Base-by-base conservation (phyloP, 2,888 invertebrate genomes). In the Agonum fuliginosum region DNA sequence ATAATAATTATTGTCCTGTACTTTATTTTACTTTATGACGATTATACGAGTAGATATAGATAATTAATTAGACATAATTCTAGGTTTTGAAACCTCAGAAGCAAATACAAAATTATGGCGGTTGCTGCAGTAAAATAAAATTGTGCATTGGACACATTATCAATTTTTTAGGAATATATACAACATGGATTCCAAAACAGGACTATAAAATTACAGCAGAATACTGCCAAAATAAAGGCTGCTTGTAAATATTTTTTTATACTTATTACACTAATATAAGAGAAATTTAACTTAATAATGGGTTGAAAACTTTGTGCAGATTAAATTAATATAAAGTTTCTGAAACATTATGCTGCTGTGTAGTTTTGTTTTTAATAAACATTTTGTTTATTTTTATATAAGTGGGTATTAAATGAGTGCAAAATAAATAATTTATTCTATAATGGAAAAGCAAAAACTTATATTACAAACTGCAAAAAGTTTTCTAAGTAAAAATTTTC, bases 271-370 rank as follows among this genome's bases (percentile, higher is more conserved):
- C n/a, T 62, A 62, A 62, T 30, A 37, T 37, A 34, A 14, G 17
- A 43, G 6, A 30, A 2, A 48, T 48, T 10, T 19, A 17, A 20
- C 4, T 17, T 17, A 8, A 48, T 17, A 17, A 74, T 58, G 37
- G 30, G 24, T n/a, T 77, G 27, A 71, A 37, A 46, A 37, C 43
- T 12, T 22, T 78, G 70, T 8, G 43, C 51, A 67, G 41, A 72
- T 77, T 73, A 69, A 22, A 72, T 27, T 76, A 51, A 20, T 58
- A 34, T 51, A 54, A 30, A 43, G 3, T 24, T 70, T 71, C 10
- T 71, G 46, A 69, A 34, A n/a, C n/a, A n/a, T n/a, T n/a, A n/a
- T n/a, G n/a, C n/a, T n/a, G n/a, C n/a, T n/a, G n/a, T n/a, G n/a
- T n/a, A n/a, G n/a, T n/a, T n/a, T n/a, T n/a, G n/a, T n/a, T n/a